These are phyloP conservation scores for Gallinago undulata DNA, from an alignment of 2,113 vertebrate genomes.

Conservation along the genomic window DNA sequence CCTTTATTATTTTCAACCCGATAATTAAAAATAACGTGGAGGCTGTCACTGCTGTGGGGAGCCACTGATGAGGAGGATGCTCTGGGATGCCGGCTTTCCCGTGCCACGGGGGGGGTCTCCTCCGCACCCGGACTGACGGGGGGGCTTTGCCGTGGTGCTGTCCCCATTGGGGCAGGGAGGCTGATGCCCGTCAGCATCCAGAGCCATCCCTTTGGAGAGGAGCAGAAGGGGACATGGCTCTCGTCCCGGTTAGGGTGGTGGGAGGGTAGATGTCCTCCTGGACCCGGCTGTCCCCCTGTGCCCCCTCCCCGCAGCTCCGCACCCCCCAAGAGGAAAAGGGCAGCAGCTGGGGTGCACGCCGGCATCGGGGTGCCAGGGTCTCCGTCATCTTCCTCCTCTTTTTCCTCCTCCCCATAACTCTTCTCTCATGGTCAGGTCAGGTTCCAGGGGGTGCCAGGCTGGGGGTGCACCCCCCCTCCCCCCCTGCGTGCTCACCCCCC, in stretches of 20 bases:
- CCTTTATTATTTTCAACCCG: background rate
- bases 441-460: background rate
- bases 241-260: accelerated
- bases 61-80: background rate
- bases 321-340: background rate
- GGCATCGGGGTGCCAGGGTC: accelerated
- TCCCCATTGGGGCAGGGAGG: background rate
- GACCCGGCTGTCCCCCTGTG: accelerated
- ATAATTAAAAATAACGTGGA: background rate
- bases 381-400: background rate
- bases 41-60: background rate
- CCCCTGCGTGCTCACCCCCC: background rate
- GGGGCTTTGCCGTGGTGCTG: background rate
- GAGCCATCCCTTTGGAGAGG: background rate
- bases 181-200: background rate
- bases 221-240: background rate
- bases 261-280: background rate
- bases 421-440: background rate
- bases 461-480: background rate
- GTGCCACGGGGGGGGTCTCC: accelerated
- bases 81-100: background rate
- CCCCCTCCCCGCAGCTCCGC: background rate
- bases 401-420: background rate
- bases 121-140: accelerated
- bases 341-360: accelerated